Percentiles rank a stretch among this genome's conserved stretches.
Conservation (phyloP, 2,113 vertebrate species). For the Canis aureus region DNA sequence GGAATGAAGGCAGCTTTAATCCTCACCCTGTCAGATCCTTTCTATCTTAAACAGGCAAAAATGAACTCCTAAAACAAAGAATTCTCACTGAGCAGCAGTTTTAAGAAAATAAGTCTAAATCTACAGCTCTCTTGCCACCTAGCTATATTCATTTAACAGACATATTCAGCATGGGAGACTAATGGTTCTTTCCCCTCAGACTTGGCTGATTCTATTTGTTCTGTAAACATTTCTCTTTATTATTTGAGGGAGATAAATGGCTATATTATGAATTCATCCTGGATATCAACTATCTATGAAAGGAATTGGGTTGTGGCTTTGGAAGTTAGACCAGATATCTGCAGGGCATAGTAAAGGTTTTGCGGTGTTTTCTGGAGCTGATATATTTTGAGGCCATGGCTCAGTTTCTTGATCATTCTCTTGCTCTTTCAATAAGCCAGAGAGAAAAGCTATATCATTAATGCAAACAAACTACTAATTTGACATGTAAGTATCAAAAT, state of each 20-base stretch:
- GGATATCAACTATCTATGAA: neutral
- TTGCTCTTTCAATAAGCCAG: neutral
- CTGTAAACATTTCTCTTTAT: conserved; percentile 41
- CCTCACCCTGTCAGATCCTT: neutral
- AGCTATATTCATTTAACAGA: conserved; percentile 22
- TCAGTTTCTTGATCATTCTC: neutral
- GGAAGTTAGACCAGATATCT: neutral
- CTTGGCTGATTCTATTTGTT: neutral
- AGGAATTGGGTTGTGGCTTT: neutral
- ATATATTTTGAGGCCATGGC: neutral
- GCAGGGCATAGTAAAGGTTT: neutral
- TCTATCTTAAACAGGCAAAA: neutral
- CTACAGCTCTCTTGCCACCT: neutral
- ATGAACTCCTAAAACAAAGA: conserved; percentile 31
- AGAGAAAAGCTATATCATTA: neutral
- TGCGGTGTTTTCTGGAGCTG: neutral
- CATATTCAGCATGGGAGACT: neutral
- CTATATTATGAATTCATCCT: neutral
- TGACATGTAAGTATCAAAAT: neutral
- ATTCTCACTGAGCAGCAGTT: conserved; percentile 29
- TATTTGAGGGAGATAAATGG: conserved; percentile 47
- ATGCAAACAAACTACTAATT: conserved; percentile 5
- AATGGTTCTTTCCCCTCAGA: neutral
- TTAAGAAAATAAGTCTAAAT: conserved; percentile 30
- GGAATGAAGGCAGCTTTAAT: neutral